A percentile compares a stretch with the other conserved stretches of the same genome.
phyloP scores from a whole-genome alignment of 2,888 invertebrate species.

The Drosophila borborema region DNA sequence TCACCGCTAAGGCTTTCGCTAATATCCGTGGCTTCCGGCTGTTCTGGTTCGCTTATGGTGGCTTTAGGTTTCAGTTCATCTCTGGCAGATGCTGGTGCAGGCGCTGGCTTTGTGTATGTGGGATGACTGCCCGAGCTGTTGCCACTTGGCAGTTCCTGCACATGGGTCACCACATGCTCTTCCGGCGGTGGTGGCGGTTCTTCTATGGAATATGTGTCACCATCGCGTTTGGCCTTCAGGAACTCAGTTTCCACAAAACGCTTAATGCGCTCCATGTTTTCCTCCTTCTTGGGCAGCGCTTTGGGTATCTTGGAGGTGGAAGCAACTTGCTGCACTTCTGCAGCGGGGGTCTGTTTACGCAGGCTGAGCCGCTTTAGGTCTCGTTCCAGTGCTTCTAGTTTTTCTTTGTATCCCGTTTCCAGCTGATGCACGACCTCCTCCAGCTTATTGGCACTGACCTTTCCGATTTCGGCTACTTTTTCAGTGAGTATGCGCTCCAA shows the following conservation, averaged over 20 bases:
- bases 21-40: conserved; percentile 65
- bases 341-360: conserved; percentile 4
- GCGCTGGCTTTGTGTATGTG: conserved; percentile 44
- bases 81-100: neutral
- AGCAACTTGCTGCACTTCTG: neutral
- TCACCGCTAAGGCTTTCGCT: conserved; percentile 75
- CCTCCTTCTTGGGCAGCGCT: conserved; percentile 39
- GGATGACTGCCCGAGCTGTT: conserved; percentile 59
- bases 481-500: conserved; percentile 73
- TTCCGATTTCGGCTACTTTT: conserved; percentile 78
- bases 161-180: conserved; percentile 26
- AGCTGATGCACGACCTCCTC: conserved; percentile 74
- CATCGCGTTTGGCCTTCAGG: conserved; percentile 53
- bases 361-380: conserved; percentile 62
- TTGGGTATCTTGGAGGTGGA: conserved; percentile 66
- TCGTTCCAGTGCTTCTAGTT: conserved; percentile 70
- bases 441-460: conserved; percentile 69
- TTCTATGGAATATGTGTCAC: conserved; percentile 71
- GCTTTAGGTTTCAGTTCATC: conserved; percentile 11
- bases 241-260: conserved; percentile 66
- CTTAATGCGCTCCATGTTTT: conserved; percentile 56
- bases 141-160: conserved; percentile 43
- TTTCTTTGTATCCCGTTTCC: conserved; percentile 76
- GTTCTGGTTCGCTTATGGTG: conserved; percentile 8
- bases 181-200: conserved; percentile 29